These are phyloP conservation scores for Ectemnius continuus DNA, from an alignment of 2,888 invertebrate species.

Conservation along the genomic window DNA sequence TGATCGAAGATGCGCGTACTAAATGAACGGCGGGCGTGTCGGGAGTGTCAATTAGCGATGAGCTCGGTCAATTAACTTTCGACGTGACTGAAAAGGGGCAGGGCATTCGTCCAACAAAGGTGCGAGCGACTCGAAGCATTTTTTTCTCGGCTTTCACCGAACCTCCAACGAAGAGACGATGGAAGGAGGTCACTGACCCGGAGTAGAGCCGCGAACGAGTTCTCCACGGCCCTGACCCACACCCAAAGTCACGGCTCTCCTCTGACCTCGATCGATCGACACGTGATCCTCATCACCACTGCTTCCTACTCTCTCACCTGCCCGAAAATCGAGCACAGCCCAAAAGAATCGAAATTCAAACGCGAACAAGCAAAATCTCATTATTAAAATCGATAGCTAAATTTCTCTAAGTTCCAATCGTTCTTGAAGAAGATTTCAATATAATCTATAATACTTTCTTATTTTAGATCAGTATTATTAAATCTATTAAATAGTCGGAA, in stretches of 20 bases:
- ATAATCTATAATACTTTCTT: too few species aligned
- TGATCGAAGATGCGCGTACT: neutral
- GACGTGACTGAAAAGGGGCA: slow-evolving; percentile 40
- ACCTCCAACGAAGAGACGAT: slow-evolving; percentile 44
- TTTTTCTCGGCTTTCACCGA: slow-evolving; percentile 60
- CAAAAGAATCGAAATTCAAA: too few species aligned
- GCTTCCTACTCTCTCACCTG: neutral
- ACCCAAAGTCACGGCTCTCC: slow-evolving; percentile 44
- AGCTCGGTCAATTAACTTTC: slow-evolving; percentile 58
- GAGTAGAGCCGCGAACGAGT: slow-evolving; percentile 52
- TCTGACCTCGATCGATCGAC: slow-evolving; percentile 27
- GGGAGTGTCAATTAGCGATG: slow-evolving; percentile 19
- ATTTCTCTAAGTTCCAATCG: too few species aligned
- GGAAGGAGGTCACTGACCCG: slow-evolving; percentile 73
- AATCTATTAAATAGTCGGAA: too few species aligned
- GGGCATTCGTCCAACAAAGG: slow-evolving; percentile 45
- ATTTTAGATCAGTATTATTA: too few species aligned
- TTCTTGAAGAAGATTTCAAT: neutral
- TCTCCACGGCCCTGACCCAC: slow-evolving; percentile 72
- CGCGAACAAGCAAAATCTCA: too few species aligned
- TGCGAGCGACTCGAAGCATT: slow-evolving; percentile 59
- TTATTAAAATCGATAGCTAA: too few species aligned
- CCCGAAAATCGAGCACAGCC: neutral
- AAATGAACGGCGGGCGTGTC: slow-evolving; percentile 5
- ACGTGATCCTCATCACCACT: slow-evolving; percentile 10